Evolutionary conservation across 2,888 invertebrate genomes (phyloP), one percentile per base, ranked within the genome.

Genomic region (Tetropium fuscum): DNA sequence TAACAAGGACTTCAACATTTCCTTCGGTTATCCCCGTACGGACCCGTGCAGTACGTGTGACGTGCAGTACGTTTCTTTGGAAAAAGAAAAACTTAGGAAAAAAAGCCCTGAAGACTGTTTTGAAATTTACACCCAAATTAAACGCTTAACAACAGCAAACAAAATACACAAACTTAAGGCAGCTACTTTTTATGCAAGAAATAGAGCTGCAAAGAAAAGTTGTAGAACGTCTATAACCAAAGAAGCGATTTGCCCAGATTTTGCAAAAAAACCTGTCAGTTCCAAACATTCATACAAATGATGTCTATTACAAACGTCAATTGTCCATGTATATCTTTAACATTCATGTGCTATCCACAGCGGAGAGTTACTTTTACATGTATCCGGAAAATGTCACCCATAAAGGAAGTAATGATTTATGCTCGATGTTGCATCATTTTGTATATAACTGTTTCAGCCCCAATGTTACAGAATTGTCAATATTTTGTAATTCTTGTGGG

Each of bases 11-110:
- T 54, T 54, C 19, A 53, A 44, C 32, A 53, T 53, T 18, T 44
- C 43, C 15, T 45, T 43, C 13, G 54, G 54, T 36, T 53, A 53
- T 22, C 54, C 45, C 22, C 53, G 53, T 8, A 41, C 20, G n/a
- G 45, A 54, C 45, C 44, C 36, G 19, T 54, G 45, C n/a, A 45
- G 54, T 19, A 47, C 25, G 7, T 55, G 55, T 47, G 55, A 55
- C 25, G 45, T 19, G 13, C 47, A 40, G 41, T 10, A 47, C 22
- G 40, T 18, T 36, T 15, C 11, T 34, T 44, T 53, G 16, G 22
- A 53, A 44, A 30, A 44, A 30, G 36, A 53, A 34, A 25, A 18
- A 20, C n/a, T 8, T 10, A 13, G 13, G 10, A 16, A 20, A 53
- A 27, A 32, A 8, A 11, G 36, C 15, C 15, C 36, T 15, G 36